These are phyloP conservation scores for Drosophila seclusa DNA, from an alignment of 2,888 invertebrate genomes.

Conservation along the genomic window DNA sequence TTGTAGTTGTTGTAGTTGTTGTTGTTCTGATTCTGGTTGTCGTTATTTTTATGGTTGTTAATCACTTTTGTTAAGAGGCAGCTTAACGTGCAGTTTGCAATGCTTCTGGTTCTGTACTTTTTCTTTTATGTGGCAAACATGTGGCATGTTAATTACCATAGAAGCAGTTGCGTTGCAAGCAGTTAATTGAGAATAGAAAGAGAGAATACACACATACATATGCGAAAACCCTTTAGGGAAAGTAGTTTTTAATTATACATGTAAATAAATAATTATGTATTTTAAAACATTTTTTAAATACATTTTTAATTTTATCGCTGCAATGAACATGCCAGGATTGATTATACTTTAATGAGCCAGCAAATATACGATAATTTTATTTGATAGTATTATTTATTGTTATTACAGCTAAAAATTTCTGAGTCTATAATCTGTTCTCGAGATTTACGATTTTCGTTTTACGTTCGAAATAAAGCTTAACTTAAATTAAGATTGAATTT, in stretches of 20 bases:
- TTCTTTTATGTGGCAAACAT: slow-evolving; percentile 34
- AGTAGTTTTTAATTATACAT: not conserved
- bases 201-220: not conserved
- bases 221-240: too few species aligned
- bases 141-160: slow-evolving; percentile 41
- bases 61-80: slow-evolving; percentile 66
- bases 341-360: too few species aligned
- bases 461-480: not conserved
- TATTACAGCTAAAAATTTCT: not conserved
- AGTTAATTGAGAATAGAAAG: slow-evolving; percentile 23
- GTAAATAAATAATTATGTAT: too few species aligned
- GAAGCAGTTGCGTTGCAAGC: slow-evolving; percentile 24
- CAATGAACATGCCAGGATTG: too few species aligned
- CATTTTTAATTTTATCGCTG: too few species aligned
- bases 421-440: not conserved
- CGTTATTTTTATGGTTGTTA: slow-evolving; percentile 57
- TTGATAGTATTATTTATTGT: not conserved
- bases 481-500: not conserved
- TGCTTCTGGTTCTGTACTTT: slow-evolving; percentile 27
- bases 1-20: slow-evolving; percentile 24
- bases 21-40: slow-evolving; percentile 38
- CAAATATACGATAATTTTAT: too few species aligned
- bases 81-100: slow-evolving; percentile 54
- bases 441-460: not conserved
- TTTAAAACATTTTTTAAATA: too few species aligned